Evolutionary conservation across 2,113 vertebrate genomes (phyloP).

Genomic region (Sphyrna mokarran): DNA sequence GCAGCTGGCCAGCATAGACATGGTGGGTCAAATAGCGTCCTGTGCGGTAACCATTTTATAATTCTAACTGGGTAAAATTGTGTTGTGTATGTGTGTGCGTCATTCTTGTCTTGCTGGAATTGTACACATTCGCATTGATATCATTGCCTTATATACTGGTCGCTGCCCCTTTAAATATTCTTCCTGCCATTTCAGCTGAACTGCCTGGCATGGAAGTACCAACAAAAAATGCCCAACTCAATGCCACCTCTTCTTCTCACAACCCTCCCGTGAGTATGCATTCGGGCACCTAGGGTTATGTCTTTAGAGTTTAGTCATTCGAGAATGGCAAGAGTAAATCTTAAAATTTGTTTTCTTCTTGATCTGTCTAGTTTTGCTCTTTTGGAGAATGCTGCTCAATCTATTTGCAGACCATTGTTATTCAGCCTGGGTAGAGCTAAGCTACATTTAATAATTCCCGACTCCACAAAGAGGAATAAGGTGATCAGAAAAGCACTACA

Average conservation of each 20-base stretch:
- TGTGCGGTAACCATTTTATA: not conserved
- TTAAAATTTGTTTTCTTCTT: not conserved
- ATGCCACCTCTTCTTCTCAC: constrained; percentile 57
- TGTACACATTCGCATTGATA: not conserved
- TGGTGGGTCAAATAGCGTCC: not conserved
- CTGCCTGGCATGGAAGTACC: constrained; percentile 71
- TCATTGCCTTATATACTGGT: not conserved
- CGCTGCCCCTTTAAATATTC: not conserved
- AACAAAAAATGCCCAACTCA: constrained; percentile 51
- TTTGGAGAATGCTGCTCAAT: constrained; percentile 49
- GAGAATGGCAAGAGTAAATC: not conserved
- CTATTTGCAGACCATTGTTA: constrained; percentile 56
- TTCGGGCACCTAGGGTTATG: not conserved
- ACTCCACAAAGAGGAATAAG: constrained; percentile 52
- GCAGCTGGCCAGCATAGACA: not conserved
- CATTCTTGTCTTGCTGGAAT: not conserved
- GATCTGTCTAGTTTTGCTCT: constrained; percentile 51
- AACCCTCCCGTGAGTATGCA: constrained; percentile 61
- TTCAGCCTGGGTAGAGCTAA: constrained; percentile 53
- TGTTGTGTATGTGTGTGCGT: not conserved
- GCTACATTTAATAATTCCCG: constrained; percentile 50
- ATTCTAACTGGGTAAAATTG: not conserved
- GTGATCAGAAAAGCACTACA: constrained; percentile 57
- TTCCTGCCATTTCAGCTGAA: constrained; percentile 55
- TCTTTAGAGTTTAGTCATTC: not conserved